These are phyloP conservation scores for Drosophila santomea DNA, from an alignment of 1,140 invertebrate species.

Conservation along the genomic window DNA sequence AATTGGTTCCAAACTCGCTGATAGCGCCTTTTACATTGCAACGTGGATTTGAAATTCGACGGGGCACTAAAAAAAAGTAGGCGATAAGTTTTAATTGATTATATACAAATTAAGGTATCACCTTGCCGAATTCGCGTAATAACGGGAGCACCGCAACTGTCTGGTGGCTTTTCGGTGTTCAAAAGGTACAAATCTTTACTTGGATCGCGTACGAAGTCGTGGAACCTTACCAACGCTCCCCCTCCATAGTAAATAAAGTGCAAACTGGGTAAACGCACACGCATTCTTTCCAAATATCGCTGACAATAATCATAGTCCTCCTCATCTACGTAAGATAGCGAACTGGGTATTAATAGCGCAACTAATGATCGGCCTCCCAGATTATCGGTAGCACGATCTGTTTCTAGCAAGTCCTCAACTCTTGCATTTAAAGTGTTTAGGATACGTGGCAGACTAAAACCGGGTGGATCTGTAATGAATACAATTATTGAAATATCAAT, in stretches of 20 bases:
- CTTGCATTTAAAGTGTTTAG: slow-evolving; percentile 81
- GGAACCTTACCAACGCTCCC: slow-evolving; percentile 85
- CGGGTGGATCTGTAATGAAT: slow-evolving; percentile 58
- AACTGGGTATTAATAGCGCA: slow-evolving; percentile 85
- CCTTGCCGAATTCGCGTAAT: slow-evolving; percentile 74
- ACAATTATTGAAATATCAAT: background rate
- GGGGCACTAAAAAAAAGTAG: slow-evolving; percentile 85
- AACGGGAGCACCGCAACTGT: slow-evolving; percentile 58
- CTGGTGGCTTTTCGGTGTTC: slow-evolving; percentile 47
- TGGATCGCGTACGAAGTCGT: slow-evolving; percentile 84
- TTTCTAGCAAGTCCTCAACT: slow-evolving; percentile 83
- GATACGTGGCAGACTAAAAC: slow-evolving; percentile 86
- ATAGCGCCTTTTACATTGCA: slow-evolving; percentile 85
- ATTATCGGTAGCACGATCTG: slow-evolving; percentile 76
- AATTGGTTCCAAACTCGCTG: slow-evolving; percentile 64
- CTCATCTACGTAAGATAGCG: slow-evolving; percentile 77
- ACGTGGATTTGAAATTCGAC: slow-evolving; percentile 87
- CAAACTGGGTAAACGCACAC: slow-evolving; percentile 86
- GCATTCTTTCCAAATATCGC: slow-evolving; percentile 84
- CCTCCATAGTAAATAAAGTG: slow-evolving; percentile 85
- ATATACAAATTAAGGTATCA: slow-evolving; percentile 13
- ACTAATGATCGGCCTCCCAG: slow-evolving; percentile 86
- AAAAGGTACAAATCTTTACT: slow-evolving; percentile 82
- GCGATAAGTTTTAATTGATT: background rate
- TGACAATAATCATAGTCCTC: slow-evolving; percentile 85